These are phyloP conservation scores for Tubulanus polymorphus DNA, from an alignment of 2,888 invertebrate species.

Conservation along the genomic window DNA sequence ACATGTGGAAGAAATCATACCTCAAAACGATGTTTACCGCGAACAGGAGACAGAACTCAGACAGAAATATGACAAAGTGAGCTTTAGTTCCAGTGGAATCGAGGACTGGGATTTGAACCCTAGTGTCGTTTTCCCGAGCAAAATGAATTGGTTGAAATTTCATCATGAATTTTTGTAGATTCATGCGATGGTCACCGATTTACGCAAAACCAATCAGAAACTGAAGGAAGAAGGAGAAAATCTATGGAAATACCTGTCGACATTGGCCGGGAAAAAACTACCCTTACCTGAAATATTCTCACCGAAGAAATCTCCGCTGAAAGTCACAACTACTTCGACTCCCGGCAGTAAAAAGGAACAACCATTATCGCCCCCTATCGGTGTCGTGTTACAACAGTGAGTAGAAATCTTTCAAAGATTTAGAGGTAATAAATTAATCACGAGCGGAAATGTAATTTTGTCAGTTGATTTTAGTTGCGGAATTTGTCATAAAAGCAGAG, in stretches of 20 bases:
- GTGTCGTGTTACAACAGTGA: too few relatives aligned
- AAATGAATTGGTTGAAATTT: too few relatives aligned
- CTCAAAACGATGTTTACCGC: conserved; percentile 69
- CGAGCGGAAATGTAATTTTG: not conserved
- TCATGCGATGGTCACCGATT: too few relatives aligned
- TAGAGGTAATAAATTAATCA: too few relatives aligned
- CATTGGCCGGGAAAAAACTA: conserved; percentile 33
- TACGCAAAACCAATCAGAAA: conserved; percentile 29
- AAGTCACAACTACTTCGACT: conserved; percentile 35
- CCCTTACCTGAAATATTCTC: conserved; percentile 42
- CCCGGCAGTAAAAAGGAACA: conserved; percentile 24
- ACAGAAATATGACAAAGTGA: conserved; percentile 72
- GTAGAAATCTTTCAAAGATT: too few relatives aligned
- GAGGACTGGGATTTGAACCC: too few relatives aligned
- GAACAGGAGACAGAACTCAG: conserved; percentile 74
- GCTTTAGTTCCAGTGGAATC: too few relatives aligned
- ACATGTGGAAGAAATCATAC: conserved; percentile 70
- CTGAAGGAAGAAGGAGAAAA: conserved; percentile 41
- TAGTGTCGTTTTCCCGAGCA: too few relatives aligned
- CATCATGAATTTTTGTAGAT: too few relatives aligned
- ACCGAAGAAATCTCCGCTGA: conserved; percentile 29
- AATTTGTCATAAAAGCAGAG: conserved; percentile 77
- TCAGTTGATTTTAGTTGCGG: conserved; percentile 65
- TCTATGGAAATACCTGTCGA: conserved; percentile 41
- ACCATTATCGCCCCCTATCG: not conserved